Conservation (phyloP, 2,113 vertebrate genomes). For the Aphyosemion australe region DNA sequence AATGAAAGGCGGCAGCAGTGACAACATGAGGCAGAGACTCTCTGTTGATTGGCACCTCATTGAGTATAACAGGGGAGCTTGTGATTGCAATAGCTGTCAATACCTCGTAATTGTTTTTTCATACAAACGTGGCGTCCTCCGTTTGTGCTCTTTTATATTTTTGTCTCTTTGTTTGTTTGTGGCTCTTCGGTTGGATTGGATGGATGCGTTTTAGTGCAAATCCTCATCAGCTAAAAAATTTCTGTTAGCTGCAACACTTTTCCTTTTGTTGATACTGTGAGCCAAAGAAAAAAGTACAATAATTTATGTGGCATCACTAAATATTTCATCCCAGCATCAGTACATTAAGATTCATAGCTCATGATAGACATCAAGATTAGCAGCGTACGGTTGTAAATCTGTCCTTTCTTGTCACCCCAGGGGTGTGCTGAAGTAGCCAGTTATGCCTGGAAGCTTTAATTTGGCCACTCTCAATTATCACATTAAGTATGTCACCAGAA, state of each 20-base stretch:
- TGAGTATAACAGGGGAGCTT: constrained; percentile 75
- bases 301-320: constrained; percentile 6
- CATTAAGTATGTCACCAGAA: constrained; percentile 65
- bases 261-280: not conserved
- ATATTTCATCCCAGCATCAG: constrained; percentile 35
- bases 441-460: constrained; percentile 69
- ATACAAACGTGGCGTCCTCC: constrained; percentile 64
- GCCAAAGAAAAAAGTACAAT: not conserved
- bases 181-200: not conserved
- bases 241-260: not conserved
- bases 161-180: constrained; percentile 23
- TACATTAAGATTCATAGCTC: constrained; percentile 55
- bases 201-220: not conserved
- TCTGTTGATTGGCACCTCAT: constrained; percentile 82
- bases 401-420: constrained; percentile 50
- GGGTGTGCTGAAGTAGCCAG: constrained; percentile 39
- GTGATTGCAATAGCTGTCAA: constrained; percentile 80
- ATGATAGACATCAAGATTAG: constrained; percentile 50
- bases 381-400: constrained; percentile 65
- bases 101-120: constrained; percentile 74
- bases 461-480: constrained; percentile 75
- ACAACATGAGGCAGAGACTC: constrained; percentile 68
- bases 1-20: constrained; percentile 75
- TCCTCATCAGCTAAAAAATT: not conserved
- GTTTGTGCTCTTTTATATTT: not conserved